phyloP scores from a whole-genome alignment of 2,888 invertebrate genomes.

The Drosophila recens region DNA sequence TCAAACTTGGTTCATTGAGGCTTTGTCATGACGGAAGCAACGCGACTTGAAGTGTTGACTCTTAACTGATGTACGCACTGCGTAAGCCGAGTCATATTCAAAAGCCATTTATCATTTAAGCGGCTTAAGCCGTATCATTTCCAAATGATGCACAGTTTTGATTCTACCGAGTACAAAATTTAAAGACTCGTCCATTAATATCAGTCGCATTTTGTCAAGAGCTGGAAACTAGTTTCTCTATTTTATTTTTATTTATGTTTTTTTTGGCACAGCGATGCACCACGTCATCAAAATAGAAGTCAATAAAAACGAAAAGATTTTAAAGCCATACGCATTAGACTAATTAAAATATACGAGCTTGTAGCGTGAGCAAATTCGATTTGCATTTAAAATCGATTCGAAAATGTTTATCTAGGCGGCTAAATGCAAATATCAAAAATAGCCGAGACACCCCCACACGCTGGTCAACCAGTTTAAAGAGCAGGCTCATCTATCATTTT shows the following conservation, averaged over 20 bases:
- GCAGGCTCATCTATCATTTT: constrained; percentile 71
- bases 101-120: constrained; percentile 69
- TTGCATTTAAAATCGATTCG: constrained; percentile 76
- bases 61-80: constrained; percentile 71
- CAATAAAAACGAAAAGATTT: constrained; percentile 56
- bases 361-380: constrained; percentile 57
- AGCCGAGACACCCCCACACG: constrained; percentile 60
- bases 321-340: constrained; percentile 66
- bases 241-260: background rate
- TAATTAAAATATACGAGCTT: constrained; percentile 73
- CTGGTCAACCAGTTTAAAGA: constrained; percentile 70
- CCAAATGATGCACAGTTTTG: constrained; percentile 55
- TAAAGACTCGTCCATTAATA: constrained; percentile 30
- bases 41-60: constrained; percentile 66
- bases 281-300: constrained; percentile 64
- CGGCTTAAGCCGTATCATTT: constrained; percentile 46
- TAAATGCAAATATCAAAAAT: constrained; percentile 7
- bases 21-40: constrained; percentile 70
- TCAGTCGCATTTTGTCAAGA: constrained; percentile 31
- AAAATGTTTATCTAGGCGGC: constrained; percentile 39
- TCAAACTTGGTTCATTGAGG: constrained; percentile 37
- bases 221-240: constrained; percentile 45
- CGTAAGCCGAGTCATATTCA: constrained; percentile 73
- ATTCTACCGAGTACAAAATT: background rate
- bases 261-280: constrained; percentile 45